Evolutionary conservation across 2,113 vertebrate species (phyloP), one percentile per base, ranked within the genome.

Genomic region (Lophotis ruficrista): DNA sequence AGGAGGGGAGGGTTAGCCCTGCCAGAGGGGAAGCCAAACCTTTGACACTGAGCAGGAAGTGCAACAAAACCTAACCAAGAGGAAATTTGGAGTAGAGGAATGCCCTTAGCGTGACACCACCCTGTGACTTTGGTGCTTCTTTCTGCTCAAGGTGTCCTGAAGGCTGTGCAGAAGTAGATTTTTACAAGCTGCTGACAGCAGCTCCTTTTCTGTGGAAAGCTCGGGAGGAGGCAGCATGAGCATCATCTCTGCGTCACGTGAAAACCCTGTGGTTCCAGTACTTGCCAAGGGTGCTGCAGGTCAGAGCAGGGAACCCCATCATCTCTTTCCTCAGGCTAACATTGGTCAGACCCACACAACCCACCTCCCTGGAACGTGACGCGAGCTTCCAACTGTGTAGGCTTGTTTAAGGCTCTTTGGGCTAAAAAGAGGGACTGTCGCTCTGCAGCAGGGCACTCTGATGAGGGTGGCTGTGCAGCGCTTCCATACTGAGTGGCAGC

Each of bases 351-450:
- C 14, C 25, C 57, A 47, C 28, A 14, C 8, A 37, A 20, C 6
- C 13, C 23, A 56, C 31, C 33, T 73, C 38, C 33, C 1, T 3
- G 30, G 57, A 90, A 9, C 0, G 0, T 35, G 66, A 30, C 9
- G 15, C 31, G 76, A 60, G 24, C 51, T 93, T 75, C 47, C 56
- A 78, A 5, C 56, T 31, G 28, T 48, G 23, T 41, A 64, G 66
- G 31, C 38, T 73, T 66, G 12, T 51, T 87, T 60, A 64, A 56
- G 48, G 41, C 17, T 62, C 38, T 69, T 80, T 65, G 33, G 38
- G 38, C 70, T 88, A 64, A 62, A 70, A 75, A 53, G n/a, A 73
- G 16, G 25, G 28, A 56, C 38, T 66, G 57, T 28, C 20, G 33
- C 48, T 47, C 70, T 4, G 9, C 48, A 79, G 33, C 23, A 71